These are phyloP conservation scores for Haplochromis burtoni DNA, from an alignment of 2,113 vertebrate species.

Conservation along the genomic window DNA sequence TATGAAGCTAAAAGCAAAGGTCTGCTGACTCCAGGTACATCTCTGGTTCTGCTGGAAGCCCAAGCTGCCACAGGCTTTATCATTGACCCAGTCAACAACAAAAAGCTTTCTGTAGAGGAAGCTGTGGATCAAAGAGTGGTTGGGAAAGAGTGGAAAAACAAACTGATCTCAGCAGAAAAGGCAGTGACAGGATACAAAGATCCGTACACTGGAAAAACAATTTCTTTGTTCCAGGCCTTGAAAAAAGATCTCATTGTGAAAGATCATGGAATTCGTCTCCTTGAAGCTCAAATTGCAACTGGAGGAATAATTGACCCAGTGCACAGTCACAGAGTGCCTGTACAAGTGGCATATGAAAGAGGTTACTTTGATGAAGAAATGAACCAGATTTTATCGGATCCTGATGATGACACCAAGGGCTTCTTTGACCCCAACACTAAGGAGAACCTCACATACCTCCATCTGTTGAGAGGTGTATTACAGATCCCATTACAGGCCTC, in stretches of 20 bases:
- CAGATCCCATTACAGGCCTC: slow-evolving; percentile 53
- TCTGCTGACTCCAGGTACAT: slow-evolving; percentile 74
- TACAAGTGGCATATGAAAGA: slow-evolving; percentile 73
- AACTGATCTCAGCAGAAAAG: slow-evolving; percentile 15
- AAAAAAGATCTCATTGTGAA: slow-evolving; percentile 55
- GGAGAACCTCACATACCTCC: slow-evolving; percentile 60
- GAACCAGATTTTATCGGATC: slow-evolving; percentile 69
- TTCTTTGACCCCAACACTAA: slow-evolving; percentile 74
- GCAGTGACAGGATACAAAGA: slow-evolving; percentile 25
- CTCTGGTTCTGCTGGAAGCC: slow-evolving; percentile 81
- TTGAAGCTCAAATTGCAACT: slow-evolving; percentile 72
- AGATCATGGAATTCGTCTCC: slow-evolving; percentile 50
- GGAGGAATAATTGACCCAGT: slow-evolving; percentile 70
- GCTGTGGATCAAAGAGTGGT: slow-evolving; percentile 44
- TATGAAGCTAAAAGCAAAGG: slow-evolving; percentile 73
- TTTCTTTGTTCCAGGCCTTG: slow-evolving; percentile 58
- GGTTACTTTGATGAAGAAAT: slow-evolving; percentile 79
- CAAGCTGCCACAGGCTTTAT: slow-evolving; percentile 83
- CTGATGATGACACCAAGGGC: slow-evolving; percentile 73
- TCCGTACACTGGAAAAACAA: slow-evolving; percentile 38
- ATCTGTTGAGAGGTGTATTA: slow-evolving; percentile 64
- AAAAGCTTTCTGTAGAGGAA: slow-evolving; percentile 18
- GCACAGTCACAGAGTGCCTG: slow-evolving; percentile 70
- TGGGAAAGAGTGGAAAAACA: slow-evolving; percentile 30
- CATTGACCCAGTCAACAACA: slow-evolving; percentile 76